Evolutionary conservation across 2,113 vertebrate species (phyloP), one percentile per base, ranked within the genome.

Genomic region (Atlantisia rogersi): DNA sequence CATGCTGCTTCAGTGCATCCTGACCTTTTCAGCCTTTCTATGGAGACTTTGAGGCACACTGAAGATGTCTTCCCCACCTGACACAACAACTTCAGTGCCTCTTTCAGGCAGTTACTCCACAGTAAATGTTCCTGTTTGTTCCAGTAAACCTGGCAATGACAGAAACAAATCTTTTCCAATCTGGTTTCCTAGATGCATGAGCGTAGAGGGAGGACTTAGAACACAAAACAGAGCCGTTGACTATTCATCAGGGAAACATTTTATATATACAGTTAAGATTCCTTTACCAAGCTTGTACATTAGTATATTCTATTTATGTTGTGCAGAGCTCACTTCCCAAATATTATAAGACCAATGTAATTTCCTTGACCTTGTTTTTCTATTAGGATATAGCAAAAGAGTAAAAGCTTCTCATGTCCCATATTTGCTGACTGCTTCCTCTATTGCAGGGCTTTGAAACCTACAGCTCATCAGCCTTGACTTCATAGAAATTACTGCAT

Each of bases 171-270:
- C 79, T 83, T 96, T 75, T 82, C 88, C 90, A 95, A 1, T 42
- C 53, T 79, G 58, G 22, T 90, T 90, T 95, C 68, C 81, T 94
- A 94, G 77, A 94, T 53, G 59, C 52, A 58, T 95, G 87, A 96
- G 69, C 78, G 32, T 53, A 78, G 88, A 87, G 88, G 65, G 67
- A 97, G 79, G 94, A 97, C 97, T 98, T 97, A 96, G 97, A 98
- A 98, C 95, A 96, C 81, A 98, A 97, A 95, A 44, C 98, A 98
- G 97, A 96, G 80, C 78, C 37, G 15, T 56, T 86, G 80, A 93
- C 69, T 95, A 70, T 86, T 96, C 92, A 89, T 97, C 92, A 96
- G 92, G 94, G 95, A 97, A 98, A 91, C 29, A 79, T 91, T 94
- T 95, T 93, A 90, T 32, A 86, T 87, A 95, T 92, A 96, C 82